Percentiles rank a stretch among this genome's conserved stretches.
Conservation (phyloP, 1,140 invertebrate species). For the Drosophila simulans region DNA sequence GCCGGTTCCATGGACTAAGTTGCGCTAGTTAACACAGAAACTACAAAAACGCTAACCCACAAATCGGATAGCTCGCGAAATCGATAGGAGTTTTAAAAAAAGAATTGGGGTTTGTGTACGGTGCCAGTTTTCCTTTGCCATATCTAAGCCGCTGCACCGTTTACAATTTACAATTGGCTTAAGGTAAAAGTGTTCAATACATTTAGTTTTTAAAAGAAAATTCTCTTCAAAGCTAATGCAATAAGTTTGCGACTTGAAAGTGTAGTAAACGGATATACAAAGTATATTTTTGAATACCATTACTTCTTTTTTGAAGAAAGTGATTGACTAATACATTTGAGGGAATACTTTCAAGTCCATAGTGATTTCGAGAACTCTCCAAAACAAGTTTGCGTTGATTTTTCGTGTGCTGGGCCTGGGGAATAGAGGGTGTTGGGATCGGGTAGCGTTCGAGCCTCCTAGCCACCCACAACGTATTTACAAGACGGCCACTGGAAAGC, state of each 20-base stretch:
- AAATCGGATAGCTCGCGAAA: slow-evolving; percentile 6
- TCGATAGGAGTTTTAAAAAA: neutral
- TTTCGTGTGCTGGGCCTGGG: slow-evolving; percentile 18
- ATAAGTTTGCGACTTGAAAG: neutral
- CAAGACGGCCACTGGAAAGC: slow-evolving; percentile 47
- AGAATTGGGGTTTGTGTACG: neutral
- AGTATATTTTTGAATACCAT: neutral
- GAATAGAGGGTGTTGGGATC: slow-evolving; percentile 29
- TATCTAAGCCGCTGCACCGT: neutral
- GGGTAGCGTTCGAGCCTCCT: slow-evolving; percentile 27
- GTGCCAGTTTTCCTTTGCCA: neutral
- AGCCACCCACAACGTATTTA: slow-evolving; percentile 63
- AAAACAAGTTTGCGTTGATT: slow-evolving; percentile 37
- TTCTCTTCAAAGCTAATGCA: neutral
- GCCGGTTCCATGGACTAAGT: slow-evolving; percentile 59
- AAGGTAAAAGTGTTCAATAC: neutral
- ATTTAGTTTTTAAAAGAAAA: neutral
- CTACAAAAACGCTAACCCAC: slow-evolving; percentile 70
- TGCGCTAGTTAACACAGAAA: slow-evolving; percentile 76
- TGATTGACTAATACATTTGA: slow-evolving; percentile 3
- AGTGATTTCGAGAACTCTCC: slow-evolving; percentile 1
- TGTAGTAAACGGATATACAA: neutral
- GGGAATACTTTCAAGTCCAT: neutral
- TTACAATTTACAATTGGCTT: neutral
- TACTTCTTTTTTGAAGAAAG: too few species aligned